Percentiles rank a stretch among this genome's conserved stretches.
Conservation (phyloP, 2,797 vertebrate genomes). For the Neostethus bicornis region DNA sequence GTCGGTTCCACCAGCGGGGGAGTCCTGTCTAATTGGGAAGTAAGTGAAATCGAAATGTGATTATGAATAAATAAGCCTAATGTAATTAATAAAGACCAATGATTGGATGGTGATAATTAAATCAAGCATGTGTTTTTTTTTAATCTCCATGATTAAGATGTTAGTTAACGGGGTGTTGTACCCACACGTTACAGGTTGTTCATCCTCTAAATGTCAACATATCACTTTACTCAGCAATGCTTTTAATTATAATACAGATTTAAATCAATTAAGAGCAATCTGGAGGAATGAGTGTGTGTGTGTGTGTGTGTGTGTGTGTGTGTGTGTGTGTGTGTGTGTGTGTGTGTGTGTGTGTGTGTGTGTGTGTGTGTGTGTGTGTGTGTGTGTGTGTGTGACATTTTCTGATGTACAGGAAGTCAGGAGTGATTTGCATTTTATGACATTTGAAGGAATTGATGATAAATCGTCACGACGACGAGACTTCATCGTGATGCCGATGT, state of each 20-base stretch:
- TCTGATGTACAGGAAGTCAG: constrained; percentile 56
- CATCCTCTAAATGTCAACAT: constrained; percentile 84
- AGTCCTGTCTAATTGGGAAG: constrained; percentile 75
- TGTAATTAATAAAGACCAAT: constrained; percentile 80
- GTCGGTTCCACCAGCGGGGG: constrained; percentile 66
- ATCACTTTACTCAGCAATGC: constrained; percentile 80
- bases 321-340: no score
- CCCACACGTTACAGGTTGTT: constrained; percentile 76
- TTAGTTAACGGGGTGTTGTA: constrained; percentile 75
- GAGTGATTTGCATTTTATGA: constrained; percentile 67
- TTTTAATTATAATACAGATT: constrained; percentile 81
- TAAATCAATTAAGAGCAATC: constrained; percentile 83
- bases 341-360: no score
- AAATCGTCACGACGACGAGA: no score
- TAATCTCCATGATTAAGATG: constrained; percentile 84
- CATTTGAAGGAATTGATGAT: constrained; percentile 70
- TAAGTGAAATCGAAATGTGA: constrained; percentile 74
- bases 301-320: no score
- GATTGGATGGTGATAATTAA: constrained; percentile 80
- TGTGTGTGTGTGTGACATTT: constrained; percentile 48
- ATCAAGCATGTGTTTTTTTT: constrained; percentile 78
- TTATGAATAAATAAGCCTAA: constrained; percentile 76
- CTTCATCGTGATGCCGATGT: no score
- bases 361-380: no score
- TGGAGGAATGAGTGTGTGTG: no score